Evolutionary conservation across 2,113 vertebrate species (phyloP), one percentile per base, ranked within the genome.

Genomic region (Nycticryphes semicollaris): DNA sequence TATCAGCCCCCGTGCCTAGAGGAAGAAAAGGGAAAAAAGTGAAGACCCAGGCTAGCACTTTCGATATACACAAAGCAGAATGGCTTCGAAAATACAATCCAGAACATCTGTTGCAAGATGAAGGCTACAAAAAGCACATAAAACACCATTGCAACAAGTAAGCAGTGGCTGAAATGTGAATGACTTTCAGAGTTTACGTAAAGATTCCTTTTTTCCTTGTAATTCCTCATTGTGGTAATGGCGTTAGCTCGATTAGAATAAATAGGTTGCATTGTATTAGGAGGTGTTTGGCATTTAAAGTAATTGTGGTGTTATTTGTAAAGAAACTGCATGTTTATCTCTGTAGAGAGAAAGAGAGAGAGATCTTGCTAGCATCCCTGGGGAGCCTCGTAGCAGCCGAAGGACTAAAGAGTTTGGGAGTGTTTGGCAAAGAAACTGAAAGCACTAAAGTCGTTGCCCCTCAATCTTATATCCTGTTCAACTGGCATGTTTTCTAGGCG

Each of bases 131-230:
- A 97, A 99, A 99, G 89, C 99, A 99, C 95, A 98, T 99, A 94
- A 99, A 99, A 93, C 99, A 99, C 89, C 99, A 99, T 88, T 99
- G 99, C 97, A 99, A 99, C 98, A 99, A 99, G 99, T 99, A 98
- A 92, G 99, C 92, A 68, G 48, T 74, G 74, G 59, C 75, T 62
- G 14, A 94, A 95, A 28, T 28, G 12, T 54, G 30, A 31, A 69
- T 50, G 31, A 70, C 47, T 87, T 85, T 64, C 1, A 1, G 0
- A 54, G 14, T 64, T 67, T 43, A 41, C 75, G n/a, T 19, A 8
- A 62, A 79, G 41, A 30, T 82, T 37, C 7, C 31, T 51, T 62
- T 77, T 84, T 81, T 48, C 22, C 15, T 86, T 85, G 27, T 53
- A 31, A n/a, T 67, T 74, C 27, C 9, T 72, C 12, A 0, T 37